A percentile compares a stretch with the other conserved stretches of the same genome.
Conservation (phyloP, 2,113 vertebrate species). For the Pelobates fuscus region DNA sequence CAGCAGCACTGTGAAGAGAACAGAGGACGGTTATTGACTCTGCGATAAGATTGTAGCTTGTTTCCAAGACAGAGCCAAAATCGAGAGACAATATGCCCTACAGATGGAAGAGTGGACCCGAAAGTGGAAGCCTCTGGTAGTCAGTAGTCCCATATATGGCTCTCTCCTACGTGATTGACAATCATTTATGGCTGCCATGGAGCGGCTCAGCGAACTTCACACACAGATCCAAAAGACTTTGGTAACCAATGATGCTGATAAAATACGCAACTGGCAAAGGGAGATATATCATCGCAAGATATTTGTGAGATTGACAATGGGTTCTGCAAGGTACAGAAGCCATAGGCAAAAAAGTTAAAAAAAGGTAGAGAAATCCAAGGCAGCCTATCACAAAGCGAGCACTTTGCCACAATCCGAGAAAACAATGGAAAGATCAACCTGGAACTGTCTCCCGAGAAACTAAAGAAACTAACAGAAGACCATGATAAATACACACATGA, state of each 20-base stretch:
- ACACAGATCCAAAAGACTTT: constrained; percentile 73
- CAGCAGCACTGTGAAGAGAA: constrained; percentile 67
- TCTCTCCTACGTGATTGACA: constrained; percentile 79
- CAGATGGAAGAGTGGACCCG: constrained; percentile 79
- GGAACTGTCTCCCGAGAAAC: constrained; percentile 64
- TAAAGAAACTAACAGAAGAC: constrained; percentile 65
- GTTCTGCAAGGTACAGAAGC: constrained; percentile 76
- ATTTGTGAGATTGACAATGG: constrained; percentile 71
- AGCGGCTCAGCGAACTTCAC: constrained; percentile 73
- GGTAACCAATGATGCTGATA: constrained; percentile 66
- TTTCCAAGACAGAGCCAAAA: constrained; percentile 76
- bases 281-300: constrained; percentile 75
- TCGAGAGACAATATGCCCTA: constrained; percentile 75
- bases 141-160: constrained; percentile 78
- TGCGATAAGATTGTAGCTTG: constrained; percentile 78
- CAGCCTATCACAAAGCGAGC: constrained; percentile 66
- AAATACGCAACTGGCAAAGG: constrained; percentile 76
- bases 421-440: constrained; percentile 65
- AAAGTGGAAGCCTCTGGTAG: constrained; percentile 78
- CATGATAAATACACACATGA: constrained; percentile 63
- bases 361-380: constrained; percentile 73
- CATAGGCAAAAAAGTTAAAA: constrained; percentile 76
- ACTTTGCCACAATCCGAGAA: constrained; percentile 65
- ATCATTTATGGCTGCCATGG: constrained; percentile 75
- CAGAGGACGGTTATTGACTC: constrained; percentile 70